Evolutionary conservation across 2,113 vertebrate species (phyloP), one percentile per base, ranked within the genome.

Genomic region (Eptatretus burgeri): DNA sequence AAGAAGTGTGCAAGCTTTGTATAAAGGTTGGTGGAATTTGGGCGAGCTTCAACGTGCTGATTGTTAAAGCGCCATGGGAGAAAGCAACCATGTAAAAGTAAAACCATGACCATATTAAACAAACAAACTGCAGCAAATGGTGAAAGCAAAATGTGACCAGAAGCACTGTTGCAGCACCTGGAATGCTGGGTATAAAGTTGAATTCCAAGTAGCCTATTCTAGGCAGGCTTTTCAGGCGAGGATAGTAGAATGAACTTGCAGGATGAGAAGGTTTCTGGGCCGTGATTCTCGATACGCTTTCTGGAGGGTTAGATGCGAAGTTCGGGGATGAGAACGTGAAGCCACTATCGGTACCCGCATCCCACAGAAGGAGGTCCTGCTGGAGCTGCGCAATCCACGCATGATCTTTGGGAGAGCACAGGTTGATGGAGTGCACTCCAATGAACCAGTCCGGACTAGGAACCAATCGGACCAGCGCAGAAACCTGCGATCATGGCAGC

Each of bases 381-480:
- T 66, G 78, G 69, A 78, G 68, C 68, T 77, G 77, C 66, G 77
- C 70, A 71, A 74, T 76, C 79, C 79, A 80, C 49, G 70, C 72
- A 53, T 69, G 68, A 11, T 60, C 53, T 60, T 20, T 12, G 56
- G 56, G n/a, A 56, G 78, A 73, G 17, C 79, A 79, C 51, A 80
- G 73, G 71, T 73, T 75, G 5, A 80, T 13, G 53, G 76, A 71
- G 69, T 77, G 70, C 63, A 77, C 73, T 10, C 79, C 79, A 2
- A 80, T 76, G 11, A 80, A 80, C 79, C 79, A 80, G 66, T 80
- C 79, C 1, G 79, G 79, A 63, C 79, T 80, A 20, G 79, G 79
- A 68, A 80, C 77, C 51, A 78, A 65, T 68, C 78, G 79, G 70
- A 77, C 77, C 75, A 80, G 73, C 65, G 79, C 64, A 52, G 79